A percentile compares a stretch with the other conserved stretches of the same genome.
Conservation (phyloP, 1,140 invertebrate species). For the Dufourea novaeangliae region DNA sequence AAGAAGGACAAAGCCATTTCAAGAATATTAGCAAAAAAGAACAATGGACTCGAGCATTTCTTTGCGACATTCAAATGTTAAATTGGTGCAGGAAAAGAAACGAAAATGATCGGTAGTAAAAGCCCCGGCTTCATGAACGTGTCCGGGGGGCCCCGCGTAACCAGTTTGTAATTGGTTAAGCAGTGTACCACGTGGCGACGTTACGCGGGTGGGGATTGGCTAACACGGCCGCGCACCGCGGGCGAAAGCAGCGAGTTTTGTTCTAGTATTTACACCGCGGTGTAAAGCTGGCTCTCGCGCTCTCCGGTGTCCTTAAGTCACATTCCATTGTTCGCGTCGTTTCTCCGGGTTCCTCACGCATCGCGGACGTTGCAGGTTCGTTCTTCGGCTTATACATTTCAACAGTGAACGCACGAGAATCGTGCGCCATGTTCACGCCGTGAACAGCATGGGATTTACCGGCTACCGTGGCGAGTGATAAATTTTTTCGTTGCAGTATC, state of each 20-base stretch:
- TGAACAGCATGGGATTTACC: slow-evolving; percentile 49
- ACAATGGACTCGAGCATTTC: background rate
- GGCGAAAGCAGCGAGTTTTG: slow-evolving; percentile 70
- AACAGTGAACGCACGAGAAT: slow-evolving; percentile 23
- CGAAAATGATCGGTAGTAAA: slow-evolving; percentile 49
- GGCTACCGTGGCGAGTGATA: slow-evolving; percentile 43
- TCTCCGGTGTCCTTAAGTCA: slow-evolving; percentile 47
- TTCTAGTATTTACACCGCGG: slow-evolving; percentile 73
- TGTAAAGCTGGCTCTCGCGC: slow-evolving; percentile 65
- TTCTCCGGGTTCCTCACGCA: background rate
- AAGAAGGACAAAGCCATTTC: background rate
- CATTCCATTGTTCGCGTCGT: slow-evolving; percentile 49
- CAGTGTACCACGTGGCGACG: slow-evolving; percentile 64
- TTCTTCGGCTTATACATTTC: background rate
- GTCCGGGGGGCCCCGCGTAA: slow-evolving; percentile 23
- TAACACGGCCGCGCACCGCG: slow-evolving; percentile 57
- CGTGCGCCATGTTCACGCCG: slow-evolving; percentile 61
- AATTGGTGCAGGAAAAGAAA: slow-evolving; percentile 47
- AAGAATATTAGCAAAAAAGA: slow-evolving; percentile 18
- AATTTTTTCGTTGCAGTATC: slow-evolving; percentile 12
- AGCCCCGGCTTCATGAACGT: slow-evolving; percentile 45
- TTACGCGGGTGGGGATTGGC: slow-evolving; percentile 69
- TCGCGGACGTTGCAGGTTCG: slow-evolving; percentile 7
- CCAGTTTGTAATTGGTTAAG: slow-evolving; percentile 62
- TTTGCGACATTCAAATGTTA: slow-evolving; percentile 29